Percentiles rank a stretch among this genome's conserved stretches.
These are phyloP conservation scores for Chinchilla lanigera DNA, from an alignment of 2,113 vertebrate species.

Conservation along the genomic window DNA sequence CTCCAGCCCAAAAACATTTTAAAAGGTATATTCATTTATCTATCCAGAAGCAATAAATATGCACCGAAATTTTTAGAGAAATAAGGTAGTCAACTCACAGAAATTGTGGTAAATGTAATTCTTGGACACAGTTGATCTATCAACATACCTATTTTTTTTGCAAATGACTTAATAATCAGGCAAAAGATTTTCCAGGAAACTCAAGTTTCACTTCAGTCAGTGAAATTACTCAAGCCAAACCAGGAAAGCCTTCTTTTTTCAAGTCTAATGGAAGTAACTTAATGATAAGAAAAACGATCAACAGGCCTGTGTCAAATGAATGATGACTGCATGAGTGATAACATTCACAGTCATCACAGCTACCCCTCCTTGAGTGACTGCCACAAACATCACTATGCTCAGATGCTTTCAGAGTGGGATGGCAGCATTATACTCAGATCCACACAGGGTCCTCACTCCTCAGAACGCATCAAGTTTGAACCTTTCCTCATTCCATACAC, in stretches of 20 bases:
- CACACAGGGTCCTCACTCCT: background rate
- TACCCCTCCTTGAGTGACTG: background rate
- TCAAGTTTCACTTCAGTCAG: conserved; percentile 8
- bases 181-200: background rate
- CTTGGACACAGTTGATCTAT: background rate
- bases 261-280: background rate
- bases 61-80: background rate
- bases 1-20: no score
- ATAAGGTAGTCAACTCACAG: background rate
- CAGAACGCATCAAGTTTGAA: background rate
- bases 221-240: conserved; percentile 39
- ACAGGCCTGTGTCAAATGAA: background rate
- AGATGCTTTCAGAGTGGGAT: no score
- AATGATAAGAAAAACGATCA: background rate
- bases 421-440: background rate
- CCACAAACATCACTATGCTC: background rate
- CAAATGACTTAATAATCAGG: background rate
- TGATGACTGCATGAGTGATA: background rate
- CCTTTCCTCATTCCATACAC: background rate
- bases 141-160: background rate
- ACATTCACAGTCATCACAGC: background rate
- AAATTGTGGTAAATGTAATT: background rate
- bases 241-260: background rate
- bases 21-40: background rate
- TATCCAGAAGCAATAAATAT: background rate